These are phyloP conservation scores for Cladorhizidae sp. DNA, from an alignment of 37 sponge, comb jelly and placozoan genomes.

Conservation along the genomic window DNA sequence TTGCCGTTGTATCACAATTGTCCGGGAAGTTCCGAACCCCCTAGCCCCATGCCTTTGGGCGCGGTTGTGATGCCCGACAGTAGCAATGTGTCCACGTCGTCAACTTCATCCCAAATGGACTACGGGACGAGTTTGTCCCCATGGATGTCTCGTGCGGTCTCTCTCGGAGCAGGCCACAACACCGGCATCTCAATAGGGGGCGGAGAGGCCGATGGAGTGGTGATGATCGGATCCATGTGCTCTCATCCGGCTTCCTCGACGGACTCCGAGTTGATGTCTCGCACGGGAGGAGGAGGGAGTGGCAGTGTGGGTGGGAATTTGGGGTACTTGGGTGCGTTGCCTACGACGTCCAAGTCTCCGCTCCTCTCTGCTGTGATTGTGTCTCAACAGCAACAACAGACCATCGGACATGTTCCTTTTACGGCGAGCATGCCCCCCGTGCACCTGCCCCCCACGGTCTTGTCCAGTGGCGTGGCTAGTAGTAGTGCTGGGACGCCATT, in stretches of 20 bases:
- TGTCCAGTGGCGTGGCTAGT: slow-evolving; percentile 16
- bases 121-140: neutral
- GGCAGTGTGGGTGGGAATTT: neutral
- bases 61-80: too few relatives aligned
- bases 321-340: neutral
- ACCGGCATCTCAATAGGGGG: neutral
- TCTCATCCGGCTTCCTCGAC: neutral
- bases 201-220: neutral
- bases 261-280: neutral
- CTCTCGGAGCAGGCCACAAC: neutral
- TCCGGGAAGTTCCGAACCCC: neutral
- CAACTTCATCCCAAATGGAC: neutral
- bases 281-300: too few relatives aligned
- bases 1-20: neutral
- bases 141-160: neutral
- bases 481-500: neutral
- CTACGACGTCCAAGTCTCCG: slow-evolving; percentile 1
- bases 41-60: too few relatives aligned
- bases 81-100: neutral
- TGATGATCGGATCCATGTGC: neutral
- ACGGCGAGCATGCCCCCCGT: slow-evolving; percentile 21
- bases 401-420: slow-evolving; percentile 11
- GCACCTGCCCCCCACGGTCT: neutral
- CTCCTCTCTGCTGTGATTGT: neutral
- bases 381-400: slow-evolving; percentile 24